Conservation (phyloP, 2,888 invertebrate genomes). For the Ophioninae sp. region DNA sequence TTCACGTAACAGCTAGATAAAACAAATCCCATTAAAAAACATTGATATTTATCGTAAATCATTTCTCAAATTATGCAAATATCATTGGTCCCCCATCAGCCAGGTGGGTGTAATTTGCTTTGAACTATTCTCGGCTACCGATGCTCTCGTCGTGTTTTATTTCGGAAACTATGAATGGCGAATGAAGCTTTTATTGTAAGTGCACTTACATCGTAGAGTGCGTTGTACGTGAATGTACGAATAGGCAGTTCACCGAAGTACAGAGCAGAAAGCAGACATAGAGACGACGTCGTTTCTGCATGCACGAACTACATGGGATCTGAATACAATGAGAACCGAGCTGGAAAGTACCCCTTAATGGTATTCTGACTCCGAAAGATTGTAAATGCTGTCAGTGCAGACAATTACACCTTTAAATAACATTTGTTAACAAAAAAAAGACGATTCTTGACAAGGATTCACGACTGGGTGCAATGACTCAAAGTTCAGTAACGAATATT, state of each 20-base stretch:
- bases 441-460: neutral
- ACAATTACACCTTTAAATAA: conserved; percentile 12
- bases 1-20: neutral
- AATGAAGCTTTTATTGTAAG: conserved; percentile 69
- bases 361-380: conserved; percentile 65
- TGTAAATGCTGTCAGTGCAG: conserved; percentile 8
- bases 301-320: conserved; percentile 67
- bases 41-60: conserved; percentile 51
- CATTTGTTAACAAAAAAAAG: conserved; percentile 1
- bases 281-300: conserved; percentile 41
- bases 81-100: conserved; percentile 2
- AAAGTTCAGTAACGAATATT: neutral
- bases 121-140: neutral
- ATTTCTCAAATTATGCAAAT: conserved; percentile 54
- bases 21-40: conserved; percentile 22
- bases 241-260: conserved; percentile 18
- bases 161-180: conserved; percentile 74
- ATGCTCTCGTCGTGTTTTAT: conserved; percentile 37
- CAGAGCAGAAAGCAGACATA: neutral
- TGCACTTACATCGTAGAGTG: conserved; percentile 38
- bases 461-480: neutral
- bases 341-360: conserved; percentile 74
- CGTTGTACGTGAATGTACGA: conserved; percentile 8
- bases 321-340: conserved; percentile 77
- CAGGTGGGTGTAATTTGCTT: conserved; percentile 50